Evolutionary conservation across 1,140 invertebrate genomes (phyloP), one percentile per base, ranked within the genome.

Genomic region (Penaeus vannamei): DNA sequence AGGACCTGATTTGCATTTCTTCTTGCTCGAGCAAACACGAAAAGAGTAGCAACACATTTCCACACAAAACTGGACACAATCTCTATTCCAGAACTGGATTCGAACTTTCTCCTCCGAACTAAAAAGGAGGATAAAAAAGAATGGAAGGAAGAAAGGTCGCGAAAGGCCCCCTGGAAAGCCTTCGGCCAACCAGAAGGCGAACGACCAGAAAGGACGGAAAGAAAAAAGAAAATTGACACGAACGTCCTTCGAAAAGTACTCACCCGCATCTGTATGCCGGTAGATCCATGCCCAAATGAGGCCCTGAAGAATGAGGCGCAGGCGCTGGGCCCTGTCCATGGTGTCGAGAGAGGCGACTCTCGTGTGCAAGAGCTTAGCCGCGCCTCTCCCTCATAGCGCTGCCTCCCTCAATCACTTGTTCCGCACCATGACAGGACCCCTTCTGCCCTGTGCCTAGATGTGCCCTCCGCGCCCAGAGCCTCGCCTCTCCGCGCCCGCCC

Each of bases 261-360:
- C n/a, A 85, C 84, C 84, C n/a, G 84, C 84, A 72, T 59, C 84
- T 72, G 61, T 72, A 85, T 85, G 84, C 69, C 84, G 84, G 53
- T 85, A 85, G 84, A 85, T 85, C 84, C 84, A 85, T n/a, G 84
- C 84, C 84, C 84, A 85, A 61, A 85, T 85, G 66, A 85, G 84
- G 72, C 84, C 84, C 26, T 85, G 84, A 46, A 85, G 69, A 32
- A 85, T 85, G 84, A 85, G 84, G 72, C 84, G 84, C 66, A 85
- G 84, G 66, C 84, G 84, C 84, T 85, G 84, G 84, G 84, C 84
- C 84, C 84, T 85, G 84, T 85, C 84, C 84, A 85, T 85, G 69
- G 69, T 85, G 72, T 42, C 84, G 61, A 64, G 60, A 61, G 76
- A 46, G 60, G 84, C 59, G 29, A 69, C 84, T 85, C 84, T 85